These are phyloP conservation scores for Dorcus hopei DNA, from an alignment of 2,888 invertebrate species.

Conservation along the genomic window DNA sequence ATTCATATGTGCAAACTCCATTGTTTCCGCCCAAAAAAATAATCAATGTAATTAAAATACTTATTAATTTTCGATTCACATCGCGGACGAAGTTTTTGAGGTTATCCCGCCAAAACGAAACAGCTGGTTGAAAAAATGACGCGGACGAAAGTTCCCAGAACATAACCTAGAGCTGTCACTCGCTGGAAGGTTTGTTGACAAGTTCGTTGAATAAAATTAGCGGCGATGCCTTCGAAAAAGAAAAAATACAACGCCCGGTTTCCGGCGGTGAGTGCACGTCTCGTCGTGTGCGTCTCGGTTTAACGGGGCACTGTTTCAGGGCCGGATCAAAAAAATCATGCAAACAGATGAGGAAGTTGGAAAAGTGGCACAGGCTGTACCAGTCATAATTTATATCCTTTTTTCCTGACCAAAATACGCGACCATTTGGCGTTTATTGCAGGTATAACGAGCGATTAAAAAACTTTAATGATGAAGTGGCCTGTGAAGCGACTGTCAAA, in stretches of 20 bases:
- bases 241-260: slow-evolving; percentile 36
- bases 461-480: not conserved
- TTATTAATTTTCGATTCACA: not conserved
- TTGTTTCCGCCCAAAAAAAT: not conserved
- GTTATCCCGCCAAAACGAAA: slow-evolving; percentile 14
- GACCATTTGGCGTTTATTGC: not conserved
- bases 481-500: no score
- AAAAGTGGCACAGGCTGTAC: slow-evolving; percentile 98
- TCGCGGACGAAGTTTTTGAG: not conserved
- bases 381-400: slow-evolving; percentile 98
- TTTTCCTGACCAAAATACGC: slow-evolving; percentile 40
- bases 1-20: slow-evolving; percentile 44
- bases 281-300: not conserved
- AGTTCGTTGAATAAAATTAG: slow-evolving; percentile 4
- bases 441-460: not conserved
- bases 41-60: not conserved
- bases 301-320: slow-evolving; percentile 58
- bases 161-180: slow-evolving; percentile 18
- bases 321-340: slow-evolving; percentile 99
- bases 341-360: slow-evolving; percentile 99
- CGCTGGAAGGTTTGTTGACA: slow-evolving; percentile 18
- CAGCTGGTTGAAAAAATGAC: slow-evolving; percentile 5
- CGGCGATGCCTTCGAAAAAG: slow-evolving; percentile 35
- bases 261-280: slow-evolving; percentile 28
- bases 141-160: slow-evolving; percentile 6